These are phyloP conservation scores for Dendroctonus valens DNA, from an alignment of 1,140 invertebrate species.

Conservation along the genomic window DNA sequence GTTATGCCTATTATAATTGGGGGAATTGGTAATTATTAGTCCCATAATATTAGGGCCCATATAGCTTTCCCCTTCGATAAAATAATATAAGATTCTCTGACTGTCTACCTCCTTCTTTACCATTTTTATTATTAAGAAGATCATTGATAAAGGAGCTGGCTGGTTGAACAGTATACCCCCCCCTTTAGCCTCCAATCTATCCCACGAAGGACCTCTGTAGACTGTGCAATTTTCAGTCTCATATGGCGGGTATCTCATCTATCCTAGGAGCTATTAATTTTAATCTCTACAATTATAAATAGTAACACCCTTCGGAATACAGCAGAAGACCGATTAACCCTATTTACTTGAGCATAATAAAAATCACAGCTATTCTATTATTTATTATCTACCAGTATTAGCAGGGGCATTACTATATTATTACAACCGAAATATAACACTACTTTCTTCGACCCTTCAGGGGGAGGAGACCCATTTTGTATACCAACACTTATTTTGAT, in stretches of 20 bases:
- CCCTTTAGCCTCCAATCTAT: constrained; percentile 57
- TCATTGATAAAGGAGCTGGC: constrained; percentile 63
- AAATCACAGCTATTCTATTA: constrained; percentile 62
- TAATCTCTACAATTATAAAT: constrained; percentile 56
- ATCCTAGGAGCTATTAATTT: constrained; percentile 69
- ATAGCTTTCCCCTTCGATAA: constrained; percentile 73
- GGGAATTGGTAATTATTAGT: constrained; percentile 76
- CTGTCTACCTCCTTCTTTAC: constrained; percentile 57
- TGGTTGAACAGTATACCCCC: constrained; percentile 69
- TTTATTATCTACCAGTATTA: constrained; percentile 72
- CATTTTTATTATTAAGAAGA: constrained; percentile 58
- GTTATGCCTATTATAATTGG: constrained; percentile 77
- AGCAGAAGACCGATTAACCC: constrained; percentile 56
- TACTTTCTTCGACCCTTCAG: constrained; percentile 65
- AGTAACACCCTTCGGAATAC: constrained; percentile 40
- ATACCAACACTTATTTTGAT: constrained; percentile 78
- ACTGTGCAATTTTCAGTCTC: constrained; percentile 68
- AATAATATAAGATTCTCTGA: constrained; percentile 81
- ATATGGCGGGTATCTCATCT: constrained; percentile 64
- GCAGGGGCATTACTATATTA: constrained; percentile 73
- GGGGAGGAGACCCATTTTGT: constrained; percentile 68
- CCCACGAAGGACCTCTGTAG: constrained; percentile 60
- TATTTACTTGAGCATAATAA: constrained; percentile 67
- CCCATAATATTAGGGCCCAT: constrained; percentile 71
- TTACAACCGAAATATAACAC: constrained; percentile 71